Evolutionary conservation across 2,888 invertebrate genomes (phyloP).

Genomic region (Aphrophora alni): DNA sequence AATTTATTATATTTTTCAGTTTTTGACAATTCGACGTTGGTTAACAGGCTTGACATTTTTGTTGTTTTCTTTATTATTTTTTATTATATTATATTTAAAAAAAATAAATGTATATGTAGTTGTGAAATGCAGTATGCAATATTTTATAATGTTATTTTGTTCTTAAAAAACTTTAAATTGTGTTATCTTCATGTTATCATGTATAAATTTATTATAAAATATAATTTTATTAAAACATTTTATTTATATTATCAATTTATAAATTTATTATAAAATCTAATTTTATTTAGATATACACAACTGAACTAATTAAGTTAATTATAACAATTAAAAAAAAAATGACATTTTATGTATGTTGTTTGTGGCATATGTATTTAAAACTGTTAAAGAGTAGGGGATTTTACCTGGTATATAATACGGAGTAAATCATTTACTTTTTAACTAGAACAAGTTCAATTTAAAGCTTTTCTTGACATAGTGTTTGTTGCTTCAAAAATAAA

Average conservation of each 20-base stretch:
- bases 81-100: no score
- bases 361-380: no score
- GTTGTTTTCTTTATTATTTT: background rate
- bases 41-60: background rate
- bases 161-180: background rate
- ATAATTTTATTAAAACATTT: background rate
- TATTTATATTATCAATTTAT: background rate
- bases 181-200: background rate
- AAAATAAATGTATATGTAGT: background rate
- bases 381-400: no score
- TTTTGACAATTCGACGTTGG: background rate
- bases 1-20: constrained; percentile 4
- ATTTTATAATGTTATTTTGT: background rate
- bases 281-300: background rate
- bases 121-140: background rate
- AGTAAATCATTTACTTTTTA: no score
- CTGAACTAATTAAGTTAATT: background rate
- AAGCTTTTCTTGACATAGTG: no score
- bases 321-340: background rate
- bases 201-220: no score
- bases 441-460: no score
- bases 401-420: no score
- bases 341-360: background rate
- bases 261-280: background rate
- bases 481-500: no score